Evolutionary conservation across 1,140 invertebrate genomes (phyloP), one percentile per base, ranked within the genome.

Genomic region (Drosophila jambulina): DNA sequence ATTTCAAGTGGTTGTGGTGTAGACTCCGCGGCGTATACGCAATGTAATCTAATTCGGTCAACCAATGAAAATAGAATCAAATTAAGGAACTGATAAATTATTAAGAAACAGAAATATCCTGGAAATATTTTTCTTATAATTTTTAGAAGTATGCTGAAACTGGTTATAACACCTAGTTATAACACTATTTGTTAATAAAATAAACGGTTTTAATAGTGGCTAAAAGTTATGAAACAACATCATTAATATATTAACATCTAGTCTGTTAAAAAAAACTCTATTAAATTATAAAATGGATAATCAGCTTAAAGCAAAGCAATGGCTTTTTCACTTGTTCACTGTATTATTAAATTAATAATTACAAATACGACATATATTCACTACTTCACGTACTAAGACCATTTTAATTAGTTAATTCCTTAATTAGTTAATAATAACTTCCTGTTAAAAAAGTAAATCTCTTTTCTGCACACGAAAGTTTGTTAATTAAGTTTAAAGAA

Each of bases 371-470:
- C 45, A 53, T 45, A 12, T 17, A 17, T 12, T 7, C 32, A 0
- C 32, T 13, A 34, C 32, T 13, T 34, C 2, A 27, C 23, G 46
- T 34, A 68, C 53, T 19, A 32, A 21, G 21, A 10, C 15, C n/a
- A 38, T 19, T 51, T 34, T 34, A 19, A 38, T 34, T 38, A 38
- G 23, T 32, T 68, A 23, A 70, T 56, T 69, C n/a, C n/a, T 34
- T 34, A 19, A 38, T 34, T 38, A 38, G 23, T 32, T 68, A 23
- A 70, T 56, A 68, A 56, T 25, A 68, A 68, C 38, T 68, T 70
- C 43, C 4, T n/a, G 10, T 60, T 9, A 25, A 43, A 43, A 65
- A 42, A 21, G 21, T 23, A 42, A 34, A 49, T 34, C 68, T 29
- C 29, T 48, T 29, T 19, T 32, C 10, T 15, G 58, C 23, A 23